phyloP scores from a whole-genome alignment of 2,888 invertebrate genomes.

The Mesorhabditis belari region DNA sequence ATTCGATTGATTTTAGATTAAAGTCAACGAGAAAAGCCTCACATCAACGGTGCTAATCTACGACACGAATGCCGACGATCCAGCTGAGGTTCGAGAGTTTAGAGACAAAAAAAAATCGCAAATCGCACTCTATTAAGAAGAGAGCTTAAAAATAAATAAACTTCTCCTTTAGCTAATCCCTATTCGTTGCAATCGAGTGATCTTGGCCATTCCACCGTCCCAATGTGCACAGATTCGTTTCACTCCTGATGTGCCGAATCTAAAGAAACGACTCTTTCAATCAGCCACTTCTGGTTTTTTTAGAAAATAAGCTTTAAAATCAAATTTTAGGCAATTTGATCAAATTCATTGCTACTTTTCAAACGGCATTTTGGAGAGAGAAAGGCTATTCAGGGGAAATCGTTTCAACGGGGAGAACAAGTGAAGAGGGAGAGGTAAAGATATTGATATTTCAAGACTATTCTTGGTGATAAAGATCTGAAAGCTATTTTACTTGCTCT shows the following conservation, averaged over 20 bases:
- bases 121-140: too few relatives aligned
- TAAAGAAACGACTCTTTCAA: not conserved
- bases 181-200: conserved; percentile 8
- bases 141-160: not conserved
- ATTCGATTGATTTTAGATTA: too few relatives aligned
- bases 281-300: not conserved
- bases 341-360: conserved; percentile 56
- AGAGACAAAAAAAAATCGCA: too few relatives aligned
- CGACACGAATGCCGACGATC: not conserved
- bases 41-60: not conserved
- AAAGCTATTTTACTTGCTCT: too few relatives aligned
- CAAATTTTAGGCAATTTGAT: conserved; percentile 32
- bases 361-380: conserved; percentile 55
- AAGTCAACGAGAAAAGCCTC: not conserved
- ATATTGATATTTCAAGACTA: too few relatives aligned
- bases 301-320: too few relatives aligned
- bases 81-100: not conserved
- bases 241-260: not conserved
- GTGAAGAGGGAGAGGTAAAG: conserved; percentile 19
- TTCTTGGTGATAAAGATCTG: too few relatives aligned
- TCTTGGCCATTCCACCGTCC: conserved; percentile 29
- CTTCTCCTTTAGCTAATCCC: not conserved
- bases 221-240: conserved; percentile 15
- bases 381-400: conserved; percentile 55
- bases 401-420: conserved; percentile 25